phyloP scores from a whole-genome alignment of 2,113 vertebrate genomes.

The Ranitomeya imitator region DNA sequence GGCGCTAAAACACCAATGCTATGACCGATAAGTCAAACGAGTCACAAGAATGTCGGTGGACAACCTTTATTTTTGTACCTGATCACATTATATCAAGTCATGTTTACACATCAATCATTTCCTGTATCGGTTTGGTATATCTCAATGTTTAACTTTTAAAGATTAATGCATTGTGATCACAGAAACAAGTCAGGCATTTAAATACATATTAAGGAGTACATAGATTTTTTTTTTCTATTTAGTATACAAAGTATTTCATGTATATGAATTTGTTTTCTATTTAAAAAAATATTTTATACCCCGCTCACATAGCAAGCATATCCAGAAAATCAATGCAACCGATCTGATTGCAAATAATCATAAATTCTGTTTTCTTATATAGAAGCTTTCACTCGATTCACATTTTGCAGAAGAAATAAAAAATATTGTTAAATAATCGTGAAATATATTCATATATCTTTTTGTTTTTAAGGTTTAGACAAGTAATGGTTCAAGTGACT shows the following conservation, averaged over 20 bases:
- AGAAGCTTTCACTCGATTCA: conserved; percentile 71
- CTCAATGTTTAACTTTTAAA: conserved; percentile 75
- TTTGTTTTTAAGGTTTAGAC: conserved; percentile 72
- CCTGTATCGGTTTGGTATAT: conserved; percentile 72
- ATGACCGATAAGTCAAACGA: conserved; percentile 23
- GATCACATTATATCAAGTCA: conserved; percentile 73
- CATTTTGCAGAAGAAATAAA: conserved; percentile 69
- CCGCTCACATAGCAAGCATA: conserved; percentile 99
- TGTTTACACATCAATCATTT: conserved; percentile 73
- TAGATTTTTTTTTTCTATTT: conserved; percentile 72
- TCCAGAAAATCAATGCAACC: conserved; percentile 82
- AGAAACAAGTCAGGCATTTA: conserved; percentile 82
- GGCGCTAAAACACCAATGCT: background rate
- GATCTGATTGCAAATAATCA: conserved; percentile 72
- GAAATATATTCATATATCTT: conserved; percentile 61
- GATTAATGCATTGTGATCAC: conserved; percentile 79
- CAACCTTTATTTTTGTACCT: conserved; percentile 67
- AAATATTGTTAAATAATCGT: conserved; percentile 71
- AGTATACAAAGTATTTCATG: conserved; percentile 99
- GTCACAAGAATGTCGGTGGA: conserved; percentile 75
- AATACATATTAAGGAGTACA: conserved; percentile 84
- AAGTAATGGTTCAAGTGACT: conserved; percentile 72
- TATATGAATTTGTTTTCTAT: conserved; percentile 98
- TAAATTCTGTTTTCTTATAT: conserved; percentile 67
- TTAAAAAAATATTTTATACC: conserved; percentile 98